These are phyloP conservation scores for Euproctis similis DNA, from an alignment of 2,888 invertebrate species.

Conservation along the genomic window DNA sequence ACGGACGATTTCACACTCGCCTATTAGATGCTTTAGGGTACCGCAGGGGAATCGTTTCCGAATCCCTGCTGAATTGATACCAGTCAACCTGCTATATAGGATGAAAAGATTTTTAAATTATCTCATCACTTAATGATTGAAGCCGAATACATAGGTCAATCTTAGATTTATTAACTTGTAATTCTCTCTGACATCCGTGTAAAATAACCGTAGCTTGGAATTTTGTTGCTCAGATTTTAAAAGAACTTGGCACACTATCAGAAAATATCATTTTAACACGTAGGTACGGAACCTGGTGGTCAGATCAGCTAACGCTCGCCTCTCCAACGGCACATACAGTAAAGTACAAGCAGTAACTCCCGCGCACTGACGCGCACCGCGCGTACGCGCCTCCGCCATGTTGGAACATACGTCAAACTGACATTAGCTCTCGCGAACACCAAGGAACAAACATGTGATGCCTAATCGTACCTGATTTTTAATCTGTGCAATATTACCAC, in stretches of 20 bases:
- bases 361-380: conserved; percentile 36
- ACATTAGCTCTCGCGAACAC: conserved; percentile 15
- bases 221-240: no score
- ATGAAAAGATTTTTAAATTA: no score
- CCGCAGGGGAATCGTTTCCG: not conserved
- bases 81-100: no score
- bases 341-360: conserved; percentile 26
- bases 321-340: conserved; percentile 28
- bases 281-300: conserved; percentile 12
- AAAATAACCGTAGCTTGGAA: no score
- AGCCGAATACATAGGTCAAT: no score
- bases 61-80: no score
- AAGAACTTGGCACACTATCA: no score
- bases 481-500: conserved; percentile 52
- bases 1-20: conserved; percentile 58
- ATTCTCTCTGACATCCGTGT: no score
- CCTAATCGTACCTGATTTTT: conserved; percentile 45
- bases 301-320: conserved; percentile 10
- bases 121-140: no score
- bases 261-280: no score
- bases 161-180: no score
- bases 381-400: conserved; percentile 32
- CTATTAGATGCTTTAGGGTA: conserved; percentile 37
- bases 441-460: conserved; percentile 21
- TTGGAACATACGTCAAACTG: conserved; percentile 26